A percentile compares a stretch with the other conserved stretches of the same genome.
These are phyloP conservation scores for Malurus melanocephalus DNA, from an alignment of 2,113 vertebrate genomes.

Conservation along the genomic window DNA sequence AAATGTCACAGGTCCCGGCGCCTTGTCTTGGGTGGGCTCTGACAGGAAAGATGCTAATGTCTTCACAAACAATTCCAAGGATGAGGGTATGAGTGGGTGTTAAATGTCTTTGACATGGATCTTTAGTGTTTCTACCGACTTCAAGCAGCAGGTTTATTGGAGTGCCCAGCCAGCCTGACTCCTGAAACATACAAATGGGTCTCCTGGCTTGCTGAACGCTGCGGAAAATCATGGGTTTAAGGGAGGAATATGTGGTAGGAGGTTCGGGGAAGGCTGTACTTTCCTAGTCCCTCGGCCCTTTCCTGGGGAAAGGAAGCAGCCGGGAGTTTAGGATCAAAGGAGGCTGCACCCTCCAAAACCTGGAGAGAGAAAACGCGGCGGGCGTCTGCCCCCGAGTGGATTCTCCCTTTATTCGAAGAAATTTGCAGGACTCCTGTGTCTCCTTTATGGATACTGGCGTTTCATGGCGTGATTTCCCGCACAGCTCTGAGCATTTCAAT, in stretches of 20 bases:
- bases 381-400: fast-evolving
- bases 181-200: neutral
- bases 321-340: neutral
- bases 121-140: neutral
- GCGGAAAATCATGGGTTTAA: fast-evolving
- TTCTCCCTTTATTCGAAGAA: neutral
- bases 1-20: neutral
- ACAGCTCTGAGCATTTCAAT: neutral
- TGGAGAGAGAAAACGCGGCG: no score
- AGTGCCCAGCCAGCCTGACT: neutral
- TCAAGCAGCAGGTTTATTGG: neutral
- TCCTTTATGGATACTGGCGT: neutral
- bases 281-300: neutral
- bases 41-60: neutral
- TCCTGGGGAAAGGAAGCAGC: neutral
- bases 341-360: fast-evolving
- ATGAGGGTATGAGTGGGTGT: neutral
- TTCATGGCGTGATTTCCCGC: neutral
- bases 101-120: neutral
- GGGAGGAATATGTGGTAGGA: neutral
- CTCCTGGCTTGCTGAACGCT: neutral
- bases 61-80: neutral
- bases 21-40: neutral
- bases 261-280: neutral
- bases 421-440: neutral